Conservation (phyloP, 2,113 vertebrate species). For the Rissa tridactyla region DNA sequence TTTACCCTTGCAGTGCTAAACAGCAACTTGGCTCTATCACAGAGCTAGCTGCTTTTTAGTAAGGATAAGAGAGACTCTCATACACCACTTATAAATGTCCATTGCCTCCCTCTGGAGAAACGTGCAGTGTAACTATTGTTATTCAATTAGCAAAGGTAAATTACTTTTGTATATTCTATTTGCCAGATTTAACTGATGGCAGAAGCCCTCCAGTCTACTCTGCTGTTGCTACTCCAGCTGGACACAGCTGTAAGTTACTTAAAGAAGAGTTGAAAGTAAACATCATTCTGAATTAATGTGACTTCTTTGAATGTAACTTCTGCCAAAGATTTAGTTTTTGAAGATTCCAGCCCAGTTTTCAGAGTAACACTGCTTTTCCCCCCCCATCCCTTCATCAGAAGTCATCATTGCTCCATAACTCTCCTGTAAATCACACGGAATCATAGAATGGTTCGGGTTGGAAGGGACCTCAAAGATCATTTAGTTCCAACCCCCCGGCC, state of each 20-base stretch:
- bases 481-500: no score
- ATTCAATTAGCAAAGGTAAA: background rate
- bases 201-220: background rate
- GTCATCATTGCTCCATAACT: background rate
- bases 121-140: background rate
- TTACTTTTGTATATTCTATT: background rate
- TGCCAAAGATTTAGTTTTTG: background rate
- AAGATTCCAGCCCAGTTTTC: background rate
- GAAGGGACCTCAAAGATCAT: no score
- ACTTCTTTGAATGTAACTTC: background rate
- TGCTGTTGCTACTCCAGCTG: background rate
- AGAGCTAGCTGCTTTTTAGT: background rate
- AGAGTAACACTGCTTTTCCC: background rate
- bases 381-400: background rate
- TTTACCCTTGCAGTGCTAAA: background rate
- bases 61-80: background rate
- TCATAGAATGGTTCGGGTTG: no score
- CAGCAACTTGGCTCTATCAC: background rate
- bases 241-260: background rate
- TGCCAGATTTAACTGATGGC: background rate
- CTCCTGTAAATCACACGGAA: background rate
- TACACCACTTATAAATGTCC: background rate
- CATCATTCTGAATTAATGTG: background rate
- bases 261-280: background rate
- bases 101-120: background rate